Evolutionary conservation across 2,797 vertebrate species (phyloP), one percentile per base, ranked within the genome.

Genomic region (Alexandromys oeconomus): DNA sequence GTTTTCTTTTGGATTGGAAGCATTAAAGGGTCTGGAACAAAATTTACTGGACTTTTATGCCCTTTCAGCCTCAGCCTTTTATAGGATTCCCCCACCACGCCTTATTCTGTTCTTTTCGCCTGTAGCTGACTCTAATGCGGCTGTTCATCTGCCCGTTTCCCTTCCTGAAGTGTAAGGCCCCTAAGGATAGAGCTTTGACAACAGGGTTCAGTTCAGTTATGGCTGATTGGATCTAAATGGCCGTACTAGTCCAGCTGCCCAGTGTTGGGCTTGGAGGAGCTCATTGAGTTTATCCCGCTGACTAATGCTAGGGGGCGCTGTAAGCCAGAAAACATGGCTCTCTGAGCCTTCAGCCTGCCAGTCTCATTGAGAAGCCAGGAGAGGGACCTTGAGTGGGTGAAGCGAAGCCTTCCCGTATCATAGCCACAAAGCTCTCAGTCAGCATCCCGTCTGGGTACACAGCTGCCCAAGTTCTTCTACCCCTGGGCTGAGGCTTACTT

Each of bases 231-330:
- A 40, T 67, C 5, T 1, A 40, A 25, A 14, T 23, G 69, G 63
- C 51, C 21, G 27, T 57, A 19, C 76, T 61, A 34, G 14, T 7
- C 29, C 17, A 0, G 11, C 15, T 40, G 57, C 65, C 40, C 43
- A 13, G 17, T 27, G 7, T 77, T 69, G 19, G 23, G 2, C 31
- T 43, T 61, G 59, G 79, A 91, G 31, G 78, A 17, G 46, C 51
- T 92, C 57, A 5, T 46, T 0, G 79, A 93, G 8, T 17, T 48
- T 54, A 76, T 93, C 89, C 95, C 95, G 7, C 40, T 61, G 61
- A 73, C 88, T 95, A 81, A 96, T 96, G 98, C 98, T 98, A 98
- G 98, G 97, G 98, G 98, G 98, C 97, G 97, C 98, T 98, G 92
- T 54, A 8, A 97, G 96, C 98, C 98, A 98, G 97, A 76, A 95